A percentile compares a stretch with the other conserved stretches of the same genome.
Conservation (phyloP, 2,888 invertebrate genomes). For the Augiades crinisus region DNA sequence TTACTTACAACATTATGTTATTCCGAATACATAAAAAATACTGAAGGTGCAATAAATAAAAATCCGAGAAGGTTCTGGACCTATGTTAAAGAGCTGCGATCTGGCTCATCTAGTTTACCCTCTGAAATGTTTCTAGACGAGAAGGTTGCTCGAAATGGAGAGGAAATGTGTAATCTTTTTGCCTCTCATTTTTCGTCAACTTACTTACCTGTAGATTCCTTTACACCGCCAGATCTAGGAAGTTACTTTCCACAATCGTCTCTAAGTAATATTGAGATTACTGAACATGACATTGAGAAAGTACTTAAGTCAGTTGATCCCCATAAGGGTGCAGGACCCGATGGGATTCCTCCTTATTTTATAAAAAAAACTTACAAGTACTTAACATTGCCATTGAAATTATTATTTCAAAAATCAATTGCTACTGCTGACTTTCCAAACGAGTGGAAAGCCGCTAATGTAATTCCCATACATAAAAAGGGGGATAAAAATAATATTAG, state of each 20-base stretch:
- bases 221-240: neutral
- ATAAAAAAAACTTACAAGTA: constrained; percentile 14
- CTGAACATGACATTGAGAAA: neutral
- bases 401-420: constrained; percentile 20
- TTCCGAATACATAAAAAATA: neutral
- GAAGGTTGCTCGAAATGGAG: neutral
- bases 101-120: neutral
- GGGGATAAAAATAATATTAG: neutral
- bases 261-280: neutral
- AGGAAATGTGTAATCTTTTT: constrained; percentile 16
- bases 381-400: constrained; percentile 10
- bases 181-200: constrained; percentile 9
- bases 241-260: neutral
- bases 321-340: constrained; percentile 20
- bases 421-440: constrained; percentile 13
- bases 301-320: neutral
- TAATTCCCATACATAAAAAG: constrained; percentile 19
- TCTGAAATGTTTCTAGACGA: constrained; percentile 9
- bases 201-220: neutral
- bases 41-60: neutral
- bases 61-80: constrained; percentile 10
- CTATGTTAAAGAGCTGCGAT: constrained; percentile 1
- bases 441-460: constrained; percentile 20
- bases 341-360: constrained; percentile 24
- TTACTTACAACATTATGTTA: neutral